These are phyloP conservation scores for Drosophila anomalata DNA, from an alignment of 2,888 invertebrate genomes.

Conservation along the genomic window DNA sequence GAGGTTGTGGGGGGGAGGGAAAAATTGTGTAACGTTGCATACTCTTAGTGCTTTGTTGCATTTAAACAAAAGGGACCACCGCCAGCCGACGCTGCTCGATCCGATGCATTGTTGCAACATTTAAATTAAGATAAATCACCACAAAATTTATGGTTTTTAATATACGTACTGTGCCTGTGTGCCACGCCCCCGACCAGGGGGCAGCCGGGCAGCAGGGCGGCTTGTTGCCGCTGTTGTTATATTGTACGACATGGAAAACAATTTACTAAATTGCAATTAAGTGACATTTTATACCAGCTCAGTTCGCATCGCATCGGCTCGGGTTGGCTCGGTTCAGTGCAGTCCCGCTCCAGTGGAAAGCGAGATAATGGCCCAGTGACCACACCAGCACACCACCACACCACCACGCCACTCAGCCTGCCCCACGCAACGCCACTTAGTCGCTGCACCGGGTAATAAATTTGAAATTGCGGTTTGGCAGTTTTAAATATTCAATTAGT, in stretches of 20 bases:
- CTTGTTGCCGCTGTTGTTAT: conserved; percentile 78
- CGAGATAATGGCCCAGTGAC: conserved; percentile 42
- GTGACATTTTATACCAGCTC: conserved; percentile 76
- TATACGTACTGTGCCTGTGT: conserved; percentile 23
- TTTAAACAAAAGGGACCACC: conserved; percentile 63
- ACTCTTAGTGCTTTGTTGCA: conserved; percentile 76
- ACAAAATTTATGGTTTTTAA: conserved; percentile 83
- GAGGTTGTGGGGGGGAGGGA: conserved; percentile 4
- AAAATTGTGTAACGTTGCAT: conserved; percentile 64
- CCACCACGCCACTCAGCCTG: background rate
- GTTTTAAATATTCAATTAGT: conserved; percentile 82
- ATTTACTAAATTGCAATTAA: conserved; percentile 83
- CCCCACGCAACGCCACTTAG: conserved; percentile 1
- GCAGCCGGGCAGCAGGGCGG: conserved; percentile 16
- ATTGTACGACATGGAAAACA: conserved; percentile 75
- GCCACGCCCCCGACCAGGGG: conserved; percentile 16
- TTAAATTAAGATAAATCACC: conserved; percentile 84
- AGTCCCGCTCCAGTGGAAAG: background rate
- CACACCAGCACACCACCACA: conserved; percentile 6
- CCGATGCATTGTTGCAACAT: conserved; percentile 80
- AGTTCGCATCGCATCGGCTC: conserved; percentile 3
- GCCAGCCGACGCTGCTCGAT: conserved; percentile 10
- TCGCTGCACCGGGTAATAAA: conserved; percentile 76
- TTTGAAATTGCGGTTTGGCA: conserved; percentile 81
- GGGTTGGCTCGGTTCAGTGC: conserved; percentile 7